A percentile compares a stretch with the other conserved stretches of the same genome.
Evolutionary conservation across 1,140 invertebrate genomes (phyloP).

Genomic region (Drosophila neocordata): DNA sequence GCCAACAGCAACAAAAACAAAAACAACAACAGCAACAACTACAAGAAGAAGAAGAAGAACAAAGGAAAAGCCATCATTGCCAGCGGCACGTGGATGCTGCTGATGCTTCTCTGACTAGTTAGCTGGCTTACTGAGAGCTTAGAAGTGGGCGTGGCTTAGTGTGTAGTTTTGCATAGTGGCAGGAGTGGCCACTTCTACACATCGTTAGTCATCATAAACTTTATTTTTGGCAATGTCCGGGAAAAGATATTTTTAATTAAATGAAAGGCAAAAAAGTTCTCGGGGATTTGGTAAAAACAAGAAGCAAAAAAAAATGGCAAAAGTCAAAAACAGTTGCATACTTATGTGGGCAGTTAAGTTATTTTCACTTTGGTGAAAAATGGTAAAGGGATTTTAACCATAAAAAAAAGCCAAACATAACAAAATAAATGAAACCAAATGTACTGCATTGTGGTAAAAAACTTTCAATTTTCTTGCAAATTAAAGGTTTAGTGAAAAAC

Average conservation of each 20-base stretch:
- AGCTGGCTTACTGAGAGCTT: slow-evolving; percentile 50
- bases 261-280: slow-evolving; percentile 48
- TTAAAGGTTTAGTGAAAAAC: too few relatives aligned
- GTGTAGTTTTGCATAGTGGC: not conserved
- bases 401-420: too few relatives aligned
- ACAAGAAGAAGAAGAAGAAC: slow-evolving; percentile 24
- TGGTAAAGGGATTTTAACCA: slow-evolving; percentile 19
- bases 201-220: slow-evolving; percentile 69
- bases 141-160: slow-evolving; percentile 47
- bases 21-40: not conserved
- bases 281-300: not conserved
- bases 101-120: slow-evolving; percentile 16
- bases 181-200: slow-evolving; percentile 39
- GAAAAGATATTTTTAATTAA: slow-evolving; percentile 70
- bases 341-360: slow-evolving; percentile 44
- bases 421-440: too few relatives aligned
- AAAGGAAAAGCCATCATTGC: slow-evolving; percentile 6
- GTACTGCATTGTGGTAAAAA: too few relatives aligned
- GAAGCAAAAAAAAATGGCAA: slow-evolving; percentile 21
- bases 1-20: not conserved
- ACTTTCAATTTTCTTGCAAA: too few relatives aligned
- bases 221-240: slow-evolving; percentile 47
- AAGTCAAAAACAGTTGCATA: slow-evolving; percentile 65
- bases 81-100: slow-evolving; percentile 54
- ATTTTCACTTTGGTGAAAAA: not conserved